Evolutionary conservation across 2,113 vertebrate species (phyloP).

Genomic region (rabbit (Oryctolagus cuniculus)): mOryCun1.1 NC_091445.1:69944501-69945000

Average conservation of each 20-base stretch:
- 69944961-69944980: neutral
- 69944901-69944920: neutral
- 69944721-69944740: neutral
- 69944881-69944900: neutral
- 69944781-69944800: slow-evolving; percentile 14
- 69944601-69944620: neutral
- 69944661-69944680: slow-evolving; percentile 19
- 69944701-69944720: neutral
- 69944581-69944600: neutral
- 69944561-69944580: neutral
- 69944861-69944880: neutral
- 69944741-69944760: neutral
- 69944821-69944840: neutral
- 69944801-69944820: neutral
- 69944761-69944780: neutral
- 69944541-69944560: neutral
- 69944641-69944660: neutral
- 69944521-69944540: neutral
- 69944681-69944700: slow-evolving; percentile 21
- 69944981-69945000: neutral
- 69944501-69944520: neutral
- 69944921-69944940: neutral
- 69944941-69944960: neutral
- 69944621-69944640: neutral
- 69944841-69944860: neutral